Evolutionary conservation across 2,113 vertebrate species (phyloP), one percentile per base, ranked within the genome.

Genomic region (Paedocypris sp.): DNA sequence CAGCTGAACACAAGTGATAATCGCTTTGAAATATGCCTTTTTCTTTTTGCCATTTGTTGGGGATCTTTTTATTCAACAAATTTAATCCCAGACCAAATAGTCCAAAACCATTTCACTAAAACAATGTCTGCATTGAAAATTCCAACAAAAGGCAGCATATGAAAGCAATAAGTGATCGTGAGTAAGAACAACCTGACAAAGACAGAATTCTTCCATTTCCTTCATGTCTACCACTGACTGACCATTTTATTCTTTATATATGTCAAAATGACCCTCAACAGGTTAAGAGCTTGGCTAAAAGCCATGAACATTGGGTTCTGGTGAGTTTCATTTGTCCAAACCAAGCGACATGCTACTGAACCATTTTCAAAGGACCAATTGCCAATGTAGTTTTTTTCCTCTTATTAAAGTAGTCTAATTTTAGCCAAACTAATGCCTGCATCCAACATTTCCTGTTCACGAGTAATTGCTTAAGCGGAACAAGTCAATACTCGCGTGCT

Each of bases 41-140:
- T 35, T 57, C 43, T 60, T 47, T 54, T 61, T 62, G 28, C 41
- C 47, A 31, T 61, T 71, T 68, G 63, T 72, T 66, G 64, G 39
- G 61, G 48, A 54, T 62, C 26, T 31, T 22, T 32, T 58, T 39
- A 42, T 58, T 42, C 46, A 38, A 7, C 59, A 45, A 25, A 46
- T 60, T 63, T 73, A 60, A 69, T 65, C 63, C 28, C 42, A 16
- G 11, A 13, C 29, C 38, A 64, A 64, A 50, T 32, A 52, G 58
- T 47, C 26, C 32, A 15, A 62, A 46, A 67, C 62, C 59, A 38
- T 56, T 70, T 62, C 48, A 13, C 31, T 25, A 43, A 28, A 63
- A 63, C 60, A 63, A 68, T 63, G 60, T 18, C 31, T 11, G 26
- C 63, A 42, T 47, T 29, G 10, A 36, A 15, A 39, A 33, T 36